Conservation (phyloP, 2,113 vertebrate genomes). For the Rhinolophus ferrumequinum region DNA sequence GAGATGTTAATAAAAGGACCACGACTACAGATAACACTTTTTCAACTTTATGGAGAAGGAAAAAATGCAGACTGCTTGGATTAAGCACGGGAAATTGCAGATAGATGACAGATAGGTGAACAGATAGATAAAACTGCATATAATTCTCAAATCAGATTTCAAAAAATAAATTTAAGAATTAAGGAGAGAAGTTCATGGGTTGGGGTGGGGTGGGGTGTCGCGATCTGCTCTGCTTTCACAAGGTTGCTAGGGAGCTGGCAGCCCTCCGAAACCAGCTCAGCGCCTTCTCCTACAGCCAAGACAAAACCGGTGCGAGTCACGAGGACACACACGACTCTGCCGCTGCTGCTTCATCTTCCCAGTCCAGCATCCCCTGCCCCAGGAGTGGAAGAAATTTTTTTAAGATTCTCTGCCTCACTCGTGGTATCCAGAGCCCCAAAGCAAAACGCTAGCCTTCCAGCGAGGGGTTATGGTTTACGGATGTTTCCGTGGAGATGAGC, state of each 20-base stretch:
- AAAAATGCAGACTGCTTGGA: neutral
- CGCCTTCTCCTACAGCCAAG: neutral
- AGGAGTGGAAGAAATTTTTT: neutral
- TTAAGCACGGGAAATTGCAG: neutral
- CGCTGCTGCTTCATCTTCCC: neutral
- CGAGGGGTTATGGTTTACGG: neutral
- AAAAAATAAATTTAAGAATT: neutral
- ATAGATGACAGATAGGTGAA: no score
- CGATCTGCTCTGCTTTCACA: neutral
- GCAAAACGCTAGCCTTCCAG: neutral
- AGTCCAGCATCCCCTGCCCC: neutral
- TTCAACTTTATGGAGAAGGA: neutral
- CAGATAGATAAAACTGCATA: neutral
- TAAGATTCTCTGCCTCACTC: neutral
- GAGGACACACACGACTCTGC: neutral
- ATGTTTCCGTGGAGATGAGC: neutral
- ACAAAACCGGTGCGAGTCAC: neutral
- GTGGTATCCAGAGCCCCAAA: neutral
- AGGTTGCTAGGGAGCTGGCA: neutral
- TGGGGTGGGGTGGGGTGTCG: neutral
- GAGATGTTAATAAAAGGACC: neutral
- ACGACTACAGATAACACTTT: conserved; percentile 30
- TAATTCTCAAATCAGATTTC: neutral
- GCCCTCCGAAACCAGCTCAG: neutral
- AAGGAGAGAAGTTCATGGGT: neutral